Evolutionary conservation across 2,113 vertebrate genomes (phyloP), one percentile per base, ranked within the genome.

Genomic region (Chaetura pelagica): DNA sequence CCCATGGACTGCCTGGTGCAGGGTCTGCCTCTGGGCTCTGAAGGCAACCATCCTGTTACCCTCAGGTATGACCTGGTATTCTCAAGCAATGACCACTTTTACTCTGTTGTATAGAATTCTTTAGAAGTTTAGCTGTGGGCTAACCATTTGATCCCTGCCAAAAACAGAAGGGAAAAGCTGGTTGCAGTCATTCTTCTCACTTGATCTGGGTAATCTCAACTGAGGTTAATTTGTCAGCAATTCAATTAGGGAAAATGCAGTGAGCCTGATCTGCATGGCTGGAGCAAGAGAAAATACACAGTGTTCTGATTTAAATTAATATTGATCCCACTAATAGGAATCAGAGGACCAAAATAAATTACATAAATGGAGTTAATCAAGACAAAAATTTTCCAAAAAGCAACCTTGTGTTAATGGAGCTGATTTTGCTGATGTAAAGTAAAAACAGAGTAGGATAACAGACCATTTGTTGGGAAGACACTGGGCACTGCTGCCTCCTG

Each of bases 301-400:
- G 51, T 5, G 32, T 96, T 96, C 93, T 97, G 85, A 93, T 96
- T 97, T 93, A 97, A 97, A 97, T 97, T 63, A 83, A 90, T 96
- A 97, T 97, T 52, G 94, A 97, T 97, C 94, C 93, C 85, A 54
- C 92, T 96, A 96, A 97, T 87, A 76, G 92, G 90, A 97, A 97
- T 86, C 88, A 96, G 91, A 95, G 84, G 75, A 85, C 80, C 69
- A 93, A 98, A 98, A 96, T 97, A 97, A 98, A 97, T 97, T 77
- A 95, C 59, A 82, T 78, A 95, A 96, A 97, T 93, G 90, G 93
- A 97, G 89, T 95, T 97, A 93, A 96, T 97, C 96, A 96, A 96
- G 92, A 90, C 7, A 3, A 93, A 87, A 79, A 40, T 61, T 23
- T 84, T 73, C 80, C 21, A 6, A 26, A 87, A 84, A 90, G 80